Base-by-base conservation (phyloP, 2,888 invertebrate species). In the Torymus tubicola region DNA sequence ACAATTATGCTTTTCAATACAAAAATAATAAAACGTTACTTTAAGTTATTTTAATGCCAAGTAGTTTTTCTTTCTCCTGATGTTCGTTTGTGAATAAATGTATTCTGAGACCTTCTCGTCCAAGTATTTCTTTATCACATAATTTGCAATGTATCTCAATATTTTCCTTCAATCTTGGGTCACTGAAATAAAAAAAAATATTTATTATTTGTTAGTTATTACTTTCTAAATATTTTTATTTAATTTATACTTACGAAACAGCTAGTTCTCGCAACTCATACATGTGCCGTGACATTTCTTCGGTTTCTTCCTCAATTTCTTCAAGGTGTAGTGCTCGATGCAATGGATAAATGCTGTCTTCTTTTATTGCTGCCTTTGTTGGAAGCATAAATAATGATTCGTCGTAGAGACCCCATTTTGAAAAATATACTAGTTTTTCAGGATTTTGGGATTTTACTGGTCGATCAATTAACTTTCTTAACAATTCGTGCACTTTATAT, bases 21-120 rank as follows among this genome's bases (percentile, higher is more conserved):
- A 31, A 31, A 31, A 31, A 31, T 31, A 2, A 8, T 5, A 3
- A 2, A 31, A 31, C 8, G 31, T 31, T 3, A 31, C 4, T 31
- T 8, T 31, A 31, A 31, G 31, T 2, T 10, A 58, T 14, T 65
- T 50, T 63, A 42, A 72, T 12, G 8, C 31, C 53, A 10, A 70
- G 88, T 73, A 92, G 91, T 21, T 91, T 90, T 81, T 92, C 92
- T 58, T 90, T 91, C 75, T 91, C 90, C 67, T 86, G 89, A 86
- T 93, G 93, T 24, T 89, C 86, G 81, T 88, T 88, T 72, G 92
- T 92, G 84, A 91, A 91, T 14, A 93, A 90, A 84, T 93, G 93
- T 50, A 91, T 91, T 76, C 93, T 92, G 89, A 93, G 91, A 2
- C 91, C 88, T 77, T 91, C 91, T 55, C 91, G 84, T 5, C 92